Conservation (phyloP, 2,797 vertebrate species). For the Lagorchestes hirsutus region DNA sequence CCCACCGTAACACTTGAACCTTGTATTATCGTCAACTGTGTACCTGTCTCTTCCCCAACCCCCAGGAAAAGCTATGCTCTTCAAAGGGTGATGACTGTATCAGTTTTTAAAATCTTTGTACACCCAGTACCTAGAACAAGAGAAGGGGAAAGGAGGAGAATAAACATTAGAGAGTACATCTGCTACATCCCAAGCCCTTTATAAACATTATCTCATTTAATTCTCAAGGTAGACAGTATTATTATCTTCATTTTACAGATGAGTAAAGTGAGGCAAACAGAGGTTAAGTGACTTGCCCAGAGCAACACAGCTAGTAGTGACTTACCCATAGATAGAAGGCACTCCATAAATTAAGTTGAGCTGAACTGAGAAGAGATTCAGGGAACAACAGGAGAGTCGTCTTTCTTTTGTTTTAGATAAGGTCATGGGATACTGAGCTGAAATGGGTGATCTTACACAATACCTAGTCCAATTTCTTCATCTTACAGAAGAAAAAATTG, state of each 20-base stretch:
- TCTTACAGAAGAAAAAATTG: not conserved
- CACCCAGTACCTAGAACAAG: not conserved
- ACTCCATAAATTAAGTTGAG: not conserved
- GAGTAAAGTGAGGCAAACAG: not conserved
- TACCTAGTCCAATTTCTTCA: not conserved
- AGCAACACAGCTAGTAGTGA: not conserved
- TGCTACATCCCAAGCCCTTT: not conserved
- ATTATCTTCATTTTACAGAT: not conserved
- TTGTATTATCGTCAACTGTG: not conserved
- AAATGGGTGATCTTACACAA: not conserved
- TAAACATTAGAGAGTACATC: too few species aligned
- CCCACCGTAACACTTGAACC: not conserved
- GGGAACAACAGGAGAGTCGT: not conserved
- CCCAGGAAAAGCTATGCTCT: not conserved
- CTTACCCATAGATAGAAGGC: not conserved
- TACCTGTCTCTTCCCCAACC: not conserved
- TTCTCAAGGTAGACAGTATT: not conserved
- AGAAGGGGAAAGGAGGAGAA: not conserved
- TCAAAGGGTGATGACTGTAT: not conserved
- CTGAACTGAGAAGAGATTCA: not conserved
- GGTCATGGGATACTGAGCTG: too few species aligned
- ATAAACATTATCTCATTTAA: not conserved
- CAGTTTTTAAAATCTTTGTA: not conserved
- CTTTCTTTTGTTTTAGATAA: too few species aligned
- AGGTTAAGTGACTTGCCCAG: too few species aligned